Evolutionary conservation across 1,140 invertebrate genomes (phyloP).

Genomic region (Cecropterus lyciades): DNA sequence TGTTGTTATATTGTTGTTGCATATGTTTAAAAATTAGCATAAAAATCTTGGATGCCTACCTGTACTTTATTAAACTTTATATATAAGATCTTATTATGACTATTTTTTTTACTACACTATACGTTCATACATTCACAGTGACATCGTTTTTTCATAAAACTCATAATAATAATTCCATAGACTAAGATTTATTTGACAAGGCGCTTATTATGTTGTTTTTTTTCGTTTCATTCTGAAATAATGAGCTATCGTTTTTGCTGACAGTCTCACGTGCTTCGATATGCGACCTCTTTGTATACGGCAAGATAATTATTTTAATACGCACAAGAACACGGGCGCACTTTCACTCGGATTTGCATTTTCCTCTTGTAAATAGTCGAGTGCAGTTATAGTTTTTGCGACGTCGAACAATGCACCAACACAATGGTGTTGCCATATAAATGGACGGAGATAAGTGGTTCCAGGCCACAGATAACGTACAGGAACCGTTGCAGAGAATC

Average conservation of each 20-base stretch:
- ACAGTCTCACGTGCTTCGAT: conserved; percentile 40
- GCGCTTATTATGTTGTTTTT: not conserved
- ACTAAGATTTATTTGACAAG: conserved; percentile 3
- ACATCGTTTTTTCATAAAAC: too few species aligned
- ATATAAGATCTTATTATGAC: too few species aligned
- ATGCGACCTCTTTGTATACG: conserved; percentile 39
- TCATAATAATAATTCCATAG: too few species aligned
- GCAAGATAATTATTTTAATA: conserved; percentile 58
- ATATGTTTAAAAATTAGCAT: too few species aligned
- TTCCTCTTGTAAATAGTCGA: conserved; percentile 39
- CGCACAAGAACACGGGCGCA: conserved; percentile 48
- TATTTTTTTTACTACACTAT: too few species aligned
- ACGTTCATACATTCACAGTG: too few species aligned
- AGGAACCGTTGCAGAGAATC: conserved; percentile 29
- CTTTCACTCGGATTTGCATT: conserved; percentile 61
- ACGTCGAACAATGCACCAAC: conserved; percentile 40
- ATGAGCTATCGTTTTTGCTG: conserved; percentile 28
- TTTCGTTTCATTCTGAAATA: conserved; percentile 8
- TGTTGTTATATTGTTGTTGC: too few species aligned
- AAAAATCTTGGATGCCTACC: too few species aligned
- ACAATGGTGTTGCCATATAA: conserved; percentile 38
- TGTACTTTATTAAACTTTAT: too few species aligned
- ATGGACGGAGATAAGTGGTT: conserved; percentile 39
- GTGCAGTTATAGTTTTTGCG: conserved; percentile 42
- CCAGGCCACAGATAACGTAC: conserved; percentile 34